A percentile compares a stretch with the other conserved stretches of the same genome.
Conservation (phyloP, 2,113 vertebrate species). For the Pithys albifrons region DNA sequence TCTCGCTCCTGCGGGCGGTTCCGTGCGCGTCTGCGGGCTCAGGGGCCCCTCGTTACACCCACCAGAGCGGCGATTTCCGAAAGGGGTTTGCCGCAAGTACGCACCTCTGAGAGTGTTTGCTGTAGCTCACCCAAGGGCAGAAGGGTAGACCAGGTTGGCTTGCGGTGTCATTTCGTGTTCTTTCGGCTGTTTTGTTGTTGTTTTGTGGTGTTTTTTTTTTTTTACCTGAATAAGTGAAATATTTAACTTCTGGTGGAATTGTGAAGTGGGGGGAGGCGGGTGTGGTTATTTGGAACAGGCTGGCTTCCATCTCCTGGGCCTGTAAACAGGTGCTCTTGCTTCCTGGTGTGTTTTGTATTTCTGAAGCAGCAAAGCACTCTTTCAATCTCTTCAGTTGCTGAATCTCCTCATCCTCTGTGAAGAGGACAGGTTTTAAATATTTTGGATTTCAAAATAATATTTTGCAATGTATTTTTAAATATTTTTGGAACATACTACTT, state of each 20-base stretch:
- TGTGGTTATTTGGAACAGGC: not conserved
- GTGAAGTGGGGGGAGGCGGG: accelerated
- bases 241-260: not conserved
- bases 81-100: accelerated
- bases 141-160: not conserved
- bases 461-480: not conserved
- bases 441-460: not conserved
- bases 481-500: not conserved
- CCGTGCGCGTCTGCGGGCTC: accelerated
- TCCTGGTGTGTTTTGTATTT: not conserved
- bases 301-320: not conserved
- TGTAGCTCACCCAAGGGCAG: not conserved
- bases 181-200: not conserved
- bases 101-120: accelerated
- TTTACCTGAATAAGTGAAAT: not conserved
- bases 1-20: not conserved
- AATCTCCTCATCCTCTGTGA: not conserved
- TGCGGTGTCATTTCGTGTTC: not conserved
- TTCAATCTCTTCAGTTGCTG: not conserved
- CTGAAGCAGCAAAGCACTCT: not conserved
- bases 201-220: not conserved
- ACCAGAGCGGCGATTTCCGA: not conserved
- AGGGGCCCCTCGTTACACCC: too few relatives aligned
- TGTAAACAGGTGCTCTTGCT: not conserved
- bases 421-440: not conserved